Evolutionary conservation across 2,113 vertebrate genomes (phyloP).

Genomic region (Elephantulus edwardii): DNA sequence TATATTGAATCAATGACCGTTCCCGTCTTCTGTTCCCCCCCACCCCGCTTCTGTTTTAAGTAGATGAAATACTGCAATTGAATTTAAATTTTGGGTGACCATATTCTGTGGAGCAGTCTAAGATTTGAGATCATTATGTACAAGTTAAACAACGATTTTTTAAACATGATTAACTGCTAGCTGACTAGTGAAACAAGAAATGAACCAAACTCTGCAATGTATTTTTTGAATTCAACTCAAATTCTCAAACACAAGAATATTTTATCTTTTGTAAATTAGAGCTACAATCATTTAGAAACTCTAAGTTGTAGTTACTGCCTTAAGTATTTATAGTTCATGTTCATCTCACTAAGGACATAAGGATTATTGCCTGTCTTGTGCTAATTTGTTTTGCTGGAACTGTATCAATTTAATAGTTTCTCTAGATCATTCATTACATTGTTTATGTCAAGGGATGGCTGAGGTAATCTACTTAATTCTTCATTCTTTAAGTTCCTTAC

Average conservation of each 20-base stretch:
- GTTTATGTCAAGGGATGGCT: conserved; percentile 26
- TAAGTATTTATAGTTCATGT: background rate
- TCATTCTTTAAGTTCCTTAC: conserved; percentile 24
- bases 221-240: background rate
- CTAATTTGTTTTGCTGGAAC: conserved; percentile 40
- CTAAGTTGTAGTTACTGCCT: background rate
- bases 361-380: background rate
- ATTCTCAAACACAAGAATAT: background rate
- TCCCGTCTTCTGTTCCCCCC: too few relatives aligned
- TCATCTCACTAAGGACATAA: background rate
- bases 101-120: background rate
- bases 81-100: conserved; percentile 41
- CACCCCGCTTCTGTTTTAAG: background rate
- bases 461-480: conserved; percentile 14
- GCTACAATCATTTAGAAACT: conserved; percentile 21
- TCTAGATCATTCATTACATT: conserved; percentile 13
- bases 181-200: conserved; percentile 16
- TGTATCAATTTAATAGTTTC: conserved; percentile 31
- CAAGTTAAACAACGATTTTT: conserved; percentile 46
- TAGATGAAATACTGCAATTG: conserved; percentile 39
- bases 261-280: conserved; percentile 14
- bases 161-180: conserved; percentile 31
- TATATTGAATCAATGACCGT: conserved; percentile 16
- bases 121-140: background rate
- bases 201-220: background rate